Evolutionary conservation across 2,797 vertebrate species (phyloP), one percentile per base, ranked within the genome.

Genomic region (Sebastes vulpes): DNA sequence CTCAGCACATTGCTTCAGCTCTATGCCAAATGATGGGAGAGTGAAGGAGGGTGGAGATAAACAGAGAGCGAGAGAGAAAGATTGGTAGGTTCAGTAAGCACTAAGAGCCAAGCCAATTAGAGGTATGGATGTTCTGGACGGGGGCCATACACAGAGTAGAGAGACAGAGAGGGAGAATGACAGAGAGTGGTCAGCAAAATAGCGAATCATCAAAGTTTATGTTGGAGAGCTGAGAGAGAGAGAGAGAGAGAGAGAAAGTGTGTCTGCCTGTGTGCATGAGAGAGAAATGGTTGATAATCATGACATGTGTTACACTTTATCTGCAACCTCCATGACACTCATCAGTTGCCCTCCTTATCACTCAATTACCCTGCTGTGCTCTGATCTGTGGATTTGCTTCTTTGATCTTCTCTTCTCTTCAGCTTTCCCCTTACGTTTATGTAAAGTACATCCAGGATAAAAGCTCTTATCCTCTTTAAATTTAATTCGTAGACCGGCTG

Each of bases 41-140:
- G 57, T 72, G 46, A 63, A 63, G 68, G 70, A 65, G 48, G n/a
- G 64, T 18, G 46, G 32, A 88, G 81, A 48, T 29, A 32, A 23
- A 66, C 38, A 65, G 79, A 84, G 21, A 72, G 77, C 65, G 65
- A 77, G 75, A 3, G 35, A 74, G 83, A 72, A 52, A 85, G 81
- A 89, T 57, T 83, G 81, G 89, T 65, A 59, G 81, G 69, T 75
- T 81, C 83, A 71, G 75, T 76, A 66, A 86, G 87, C 85, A 89
- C 71, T 90, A 70, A 92, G 67, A 89, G 88, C 86, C 84, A 65
- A 79, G 81, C 78, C 90, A 94, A 95, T 95, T 94, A 95, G 75
- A 77, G 60, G 68, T 92, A 95, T 95, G 92, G 93, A 83, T 86
- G 86, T 86, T 88, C 88, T 95, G 95, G 95, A 93, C 11, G 29